Evolutionary conservation across 2,888 invertebrate species (phyloP), one percentile per base, ranked within the genome.

Genomic region (Drosophila trichaetosa): DNA sequence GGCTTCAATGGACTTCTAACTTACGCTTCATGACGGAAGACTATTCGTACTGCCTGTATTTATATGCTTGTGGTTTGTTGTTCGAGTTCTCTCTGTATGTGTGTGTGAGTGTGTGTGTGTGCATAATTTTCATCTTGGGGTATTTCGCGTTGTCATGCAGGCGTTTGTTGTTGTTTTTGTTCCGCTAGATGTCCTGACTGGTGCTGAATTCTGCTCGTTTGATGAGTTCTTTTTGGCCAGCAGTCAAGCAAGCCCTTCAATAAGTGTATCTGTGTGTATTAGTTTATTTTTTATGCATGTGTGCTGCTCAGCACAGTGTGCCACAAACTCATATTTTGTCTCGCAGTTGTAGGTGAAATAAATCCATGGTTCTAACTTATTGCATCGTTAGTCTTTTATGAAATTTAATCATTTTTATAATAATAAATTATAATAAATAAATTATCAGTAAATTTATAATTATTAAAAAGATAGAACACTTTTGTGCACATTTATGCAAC

Each of bases 81-180:
- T 29, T 46, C 46, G 8, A 16, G 46, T 24, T 46, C 46, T 46
- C 0, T 21, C 11, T 42, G 3, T 59, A n/a, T 48, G 33, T 34
- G 7, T 49, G 4, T 49, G 29, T 64, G 31, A 13, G 53, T 64
- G 61, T 59, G 34, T 59, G 52, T 68, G 48, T 38, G 57, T 57
- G 24, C 52, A 64, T 53, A 64, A 71, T 65, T 80, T 79, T 77
- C 81, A 71, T 74, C 68, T 80, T 66, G 66, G 34, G n/a, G 60
- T 34, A 74, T 58, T 60, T 56, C 67, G 79, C 79, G 82, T 75
- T 87, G 87, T 82, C 89, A 79, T 86, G 87, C 74, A 88, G 68
- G 40, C 74, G 49, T 59, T 21, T 67, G 73, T 36, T 70, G 59
- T 18, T 42, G n/a, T n/a, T 54, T 27, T 38, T 68, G 27, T 40